These are phyloP conservation scores for Drosophila sturtevanti DNA, from an alignment of 1,140 invertebrate genomes.

Conservation along the genomic window DNA sequence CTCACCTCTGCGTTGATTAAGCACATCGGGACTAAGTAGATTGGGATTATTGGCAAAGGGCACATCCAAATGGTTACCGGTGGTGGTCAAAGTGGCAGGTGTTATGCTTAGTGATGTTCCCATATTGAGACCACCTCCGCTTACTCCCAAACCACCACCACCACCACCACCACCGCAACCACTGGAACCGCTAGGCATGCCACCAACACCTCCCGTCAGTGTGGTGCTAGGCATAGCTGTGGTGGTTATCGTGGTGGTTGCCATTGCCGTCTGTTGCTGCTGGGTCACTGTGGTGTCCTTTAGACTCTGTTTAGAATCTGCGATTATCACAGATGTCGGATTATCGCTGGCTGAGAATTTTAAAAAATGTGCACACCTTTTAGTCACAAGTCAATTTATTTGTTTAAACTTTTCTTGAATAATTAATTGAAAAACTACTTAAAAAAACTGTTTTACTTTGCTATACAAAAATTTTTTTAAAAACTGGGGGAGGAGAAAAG, in stretches of 20 bases:
- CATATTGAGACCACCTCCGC: constrained; percentile 44
- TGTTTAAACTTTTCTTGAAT: not conserved
- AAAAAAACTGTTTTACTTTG: not conserved
- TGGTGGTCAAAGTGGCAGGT: constrained; percentile 65
- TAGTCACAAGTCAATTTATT: not conserved
- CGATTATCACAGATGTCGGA: constrained; percentile 82
- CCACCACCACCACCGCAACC: constrained; percentile 43
- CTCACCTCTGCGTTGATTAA: constrained; percentile 89
- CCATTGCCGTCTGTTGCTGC: constrained; percentile 53
- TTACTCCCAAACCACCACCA: constrained; percentile 43
- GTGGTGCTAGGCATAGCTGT: constrained; percentile 57
- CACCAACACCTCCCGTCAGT: constrained; percentile 28
- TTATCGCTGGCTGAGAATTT: constrained; percentile 68
- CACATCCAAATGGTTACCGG: constrained; percentile 90
- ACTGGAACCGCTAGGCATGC: constrained; percentile 31
- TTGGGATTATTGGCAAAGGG: constrained; percentile 91
- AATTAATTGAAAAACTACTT: not conserved
- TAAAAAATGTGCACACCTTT: not conserved
- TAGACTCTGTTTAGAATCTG: constrained; percentile 81
- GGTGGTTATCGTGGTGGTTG: constrained; percentile 69
- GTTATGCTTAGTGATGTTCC: constrained; percentile 59
- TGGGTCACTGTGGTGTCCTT: constrained; percentile 77
- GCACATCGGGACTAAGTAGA: constrained; percentile 90
- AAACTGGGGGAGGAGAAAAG: not conserved
- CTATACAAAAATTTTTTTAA: not conserved